phyloP scores from a whole-genome alignment of 2,113 vertebrate species.

The Symphodus melops region DNA sequence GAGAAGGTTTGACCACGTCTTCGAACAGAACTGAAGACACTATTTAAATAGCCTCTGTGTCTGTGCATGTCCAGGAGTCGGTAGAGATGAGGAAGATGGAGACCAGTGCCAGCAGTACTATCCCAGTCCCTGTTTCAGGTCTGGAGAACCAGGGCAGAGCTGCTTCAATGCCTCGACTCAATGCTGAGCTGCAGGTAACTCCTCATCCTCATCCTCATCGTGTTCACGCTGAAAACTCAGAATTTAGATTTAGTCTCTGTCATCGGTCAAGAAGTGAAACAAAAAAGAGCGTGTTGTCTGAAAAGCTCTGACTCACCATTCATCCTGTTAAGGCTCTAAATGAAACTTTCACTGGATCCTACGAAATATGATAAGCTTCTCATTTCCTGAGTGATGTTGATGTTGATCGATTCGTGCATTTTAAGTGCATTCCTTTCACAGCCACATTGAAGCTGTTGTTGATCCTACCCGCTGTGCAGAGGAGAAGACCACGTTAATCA shows the following conservation, averaged over 20 bases:
- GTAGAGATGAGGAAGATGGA: constrained; percentile 91
- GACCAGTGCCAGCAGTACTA: constrained; percentile 77
- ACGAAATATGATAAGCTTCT: constrained; percentile 51
- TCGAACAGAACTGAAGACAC: neutral
- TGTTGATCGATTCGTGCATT: constrained; percentile 56
- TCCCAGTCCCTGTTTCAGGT: constrained; percentile 80
- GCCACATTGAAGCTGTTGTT: constrained; percentile 44
- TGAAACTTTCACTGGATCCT: constrained; percentile 29
- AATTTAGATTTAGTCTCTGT: neutral
- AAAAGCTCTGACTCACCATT: neutral
- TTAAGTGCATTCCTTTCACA: constrained; percentile 52
- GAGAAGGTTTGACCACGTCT: too few relatives aligned
- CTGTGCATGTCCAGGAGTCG: constrained; percentile 79
- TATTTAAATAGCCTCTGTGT: neutral
- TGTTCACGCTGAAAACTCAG: neutral
- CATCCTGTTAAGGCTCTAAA: constrained; percentile 18
- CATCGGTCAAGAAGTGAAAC: neutral
- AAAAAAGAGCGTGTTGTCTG: neutral
- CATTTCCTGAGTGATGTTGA: constrained; percentile 57
- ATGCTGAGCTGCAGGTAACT: constrained; percentile 89
- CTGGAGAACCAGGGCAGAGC: constrained; percentile 93
- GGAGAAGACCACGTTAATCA: constrained; percentile 50
- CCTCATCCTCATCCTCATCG: neutral
- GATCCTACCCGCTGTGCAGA: constrained; percentile 42
- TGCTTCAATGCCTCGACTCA: constrained; percentile 94